Base-by-base conservation (phyloP, 2,888 invertebrate species). In the Himalopsyche tibetana region DNA sequence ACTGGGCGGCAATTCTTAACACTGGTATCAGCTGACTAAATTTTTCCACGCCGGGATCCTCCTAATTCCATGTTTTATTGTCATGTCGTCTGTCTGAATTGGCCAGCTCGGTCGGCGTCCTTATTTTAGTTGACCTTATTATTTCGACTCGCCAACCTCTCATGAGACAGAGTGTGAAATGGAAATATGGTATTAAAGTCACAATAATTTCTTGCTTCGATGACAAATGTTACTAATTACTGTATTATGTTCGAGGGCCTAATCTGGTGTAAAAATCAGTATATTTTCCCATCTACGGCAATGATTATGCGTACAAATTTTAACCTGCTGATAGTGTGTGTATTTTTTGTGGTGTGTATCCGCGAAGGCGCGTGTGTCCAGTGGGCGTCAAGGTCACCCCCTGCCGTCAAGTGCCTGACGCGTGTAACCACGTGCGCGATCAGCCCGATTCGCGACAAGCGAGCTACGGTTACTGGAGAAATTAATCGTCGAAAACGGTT, bases 351-450 rank as follows among this genome's bases (percentile, higher is more conserved):
- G 5, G 45, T 45, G 45, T 51, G 17, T 6, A 42, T 80, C n/a
- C 80, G 45, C 11, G 28, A 45, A 51, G 28, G 80, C 51, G 80
- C 80, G 80, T 80, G 80, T 80, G 80, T 80, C 80, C 80, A n/a
- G 80, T 80, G 80, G 80, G 80, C 80, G 80, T 80, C 80, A 80
- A 80, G 80, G 80, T 51, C 80, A 74, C 38, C 36, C 38, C 36
- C 36, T 12, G 45, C 40, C 80, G 80, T 74, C 80, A 51, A 80
- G 80, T 80, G 80, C 45, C 80, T 36, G 19, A 51, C 45, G 80
- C 80, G 80, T 45, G 45, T 42, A 40, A 42, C 40, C 80, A 80
- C 80, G 80, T 80, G 80, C 80, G 40, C 80, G 11, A 51, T 74
- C 5, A 74, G 15, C 11, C 36, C 74, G 74, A 36, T 36, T 74